phyloP scores from a whole-genome alignment of 1,140 invertebrate genomes.

The Dendrolimus kikuchii region DNA sequence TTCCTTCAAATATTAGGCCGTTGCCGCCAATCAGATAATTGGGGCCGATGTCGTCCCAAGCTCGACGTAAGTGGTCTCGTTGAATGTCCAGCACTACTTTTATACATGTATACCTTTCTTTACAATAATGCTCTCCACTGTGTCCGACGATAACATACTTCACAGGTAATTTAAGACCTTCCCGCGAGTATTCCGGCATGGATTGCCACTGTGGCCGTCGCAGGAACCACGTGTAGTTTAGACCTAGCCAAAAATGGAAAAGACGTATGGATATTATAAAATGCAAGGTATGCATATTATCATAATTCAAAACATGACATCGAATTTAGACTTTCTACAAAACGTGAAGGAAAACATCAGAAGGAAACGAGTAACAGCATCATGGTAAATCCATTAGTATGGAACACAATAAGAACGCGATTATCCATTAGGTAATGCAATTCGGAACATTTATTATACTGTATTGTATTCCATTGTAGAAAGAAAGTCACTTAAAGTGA shows the following conservation, averaged over 20 bases:
- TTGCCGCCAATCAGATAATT: constrained; percentile 49
- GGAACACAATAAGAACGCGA: no score
- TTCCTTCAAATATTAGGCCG: constrained; percentile 51
- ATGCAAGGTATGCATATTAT: no score
- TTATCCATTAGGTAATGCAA: no score
- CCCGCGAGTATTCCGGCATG: constrained; percentile 25
- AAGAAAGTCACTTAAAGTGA: no score
- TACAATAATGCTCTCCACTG: constrained; percentile 32
- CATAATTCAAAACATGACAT: no score
- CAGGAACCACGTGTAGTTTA: constrained; percentile 51
- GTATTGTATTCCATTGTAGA: no score
- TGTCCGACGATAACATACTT: constrained; percentile 47
- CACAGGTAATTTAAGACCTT: constrained; percentile 35
- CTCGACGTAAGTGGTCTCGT: constrained; percentile 31
- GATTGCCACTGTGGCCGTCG: constrained; percentile 53
- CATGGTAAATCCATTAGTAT: no score
- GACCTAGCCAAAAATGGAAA: constrained; percentile 38
- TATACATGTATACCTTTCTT: constrained; percentile 34
- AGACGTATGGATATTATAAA: background rate
- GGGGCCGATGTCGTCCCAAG: constrained; percentile 42
- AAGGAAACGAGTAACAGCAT: no score
- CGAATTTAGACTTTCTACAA: no score
- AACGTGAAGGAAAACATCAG: no score
- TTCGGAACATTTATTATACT: no score
- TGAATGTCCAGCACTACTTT: constrained; percentile 39